Evolutionary conservation across 2,888 invertebrate genomes (phyloP).

Genomic region (Eupithecia subumbrata): DNA sequence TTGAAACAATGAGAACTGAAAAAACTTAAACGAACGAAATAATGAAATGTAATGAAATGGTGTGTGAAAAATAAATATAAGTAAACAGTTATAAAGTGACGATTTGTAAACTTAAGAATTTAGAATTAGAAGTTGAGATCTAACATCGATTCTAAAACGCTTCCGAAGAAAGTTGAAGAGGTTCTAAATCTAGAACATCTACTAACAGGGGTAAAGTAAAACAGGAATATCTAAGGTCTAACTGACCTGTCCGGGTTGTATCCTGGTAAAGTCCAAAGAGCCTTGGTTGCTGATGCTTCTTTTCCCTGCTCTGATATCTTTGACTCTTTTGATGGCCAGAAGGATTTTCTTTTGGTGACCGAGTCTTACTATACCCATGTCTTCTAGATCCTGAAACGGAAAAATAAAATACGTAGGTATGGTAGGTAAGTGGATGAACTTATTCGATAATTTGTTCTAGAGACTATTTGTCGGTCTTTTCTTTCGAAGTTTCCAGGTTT

Average conservation of each 20-base stretch:
- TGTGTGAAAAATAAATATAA: conserved; percentile 48
- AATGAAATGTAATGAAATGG: conserved; percentile 53
- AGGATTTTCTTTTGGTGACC: conserved; percentile 99
- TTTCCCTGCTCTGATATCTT: conserved; percentile 95
- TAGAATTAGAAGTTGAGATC: conserved; percentile 46
- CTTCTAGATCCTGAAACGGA: conserved; percentile 92
- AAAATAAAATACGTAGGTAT: not conserved
- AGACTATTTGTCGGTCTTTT: not conserved
- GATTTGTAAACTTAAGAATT: conserved; percentile 60
- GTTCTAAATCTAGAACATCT: conserved; percentile 72
- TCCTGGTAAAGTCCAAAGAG: conserved; percentile 75
- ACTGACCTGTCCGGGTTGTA: conserved; percentile 81
- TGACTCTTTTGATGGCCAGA: conserved; percentile 97
- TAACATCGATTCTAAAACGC: conserved; percentile 59
- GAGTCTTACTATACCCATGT: conserved; percentile 95
- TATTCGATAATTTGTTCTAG: not conserved
- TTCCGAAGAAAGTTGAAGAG: conserved; percentile 49
- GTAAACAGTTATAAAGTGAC: conserved; percentile 62
- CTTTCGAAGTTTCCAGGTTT: not conserved
- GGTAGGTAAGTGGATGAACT: not conserved
- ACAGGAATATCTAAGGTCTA: conserved; percentile 35
- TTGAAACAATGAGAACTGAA: not conserved
- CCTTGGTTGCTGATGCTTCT: conserved; percentile 84
- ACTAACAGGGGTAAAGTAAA: conserved; percentile 57
- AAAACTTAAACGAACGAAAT: conserved; percentile 49